These are phyloP conservation scores for Platycnemis pennipes DNA, from an alignment of 2,888 invertebrate species.

Conservation along the genomic window DNA sequence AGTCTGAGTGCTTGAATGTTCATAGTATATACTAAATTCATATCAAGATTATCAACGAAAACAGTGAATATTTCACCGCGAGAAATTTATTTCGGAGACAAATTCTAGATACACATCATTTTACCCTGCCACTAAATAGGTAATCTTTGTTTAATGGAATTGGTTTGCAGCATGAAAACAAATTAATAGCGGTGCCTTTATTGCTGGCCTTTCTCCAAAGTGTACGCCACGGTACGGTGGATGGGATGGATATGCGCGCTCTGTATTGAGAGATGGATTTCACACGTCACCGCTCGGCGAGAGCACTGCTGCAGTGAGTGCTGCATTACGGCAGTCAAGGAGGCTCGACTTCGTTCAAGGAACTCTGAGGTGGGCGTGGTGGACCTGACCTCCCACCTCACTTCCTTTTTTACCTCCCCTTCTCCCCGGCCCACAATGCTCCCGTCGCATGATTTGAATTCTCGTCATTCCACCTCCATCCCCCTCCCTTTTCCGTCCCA, in stretches of 20 bases:
- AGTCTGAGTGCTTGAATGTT: too few species aligned
- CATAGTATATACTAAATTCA: too few species aligned
- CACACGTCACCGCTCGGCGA: neutral
- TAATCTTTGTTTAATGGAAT: too few species aligned
- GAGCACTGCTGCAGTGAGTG: neutral
- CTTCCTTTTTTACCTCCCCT: neutral
- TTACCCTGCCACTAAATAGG: too few species aligned
- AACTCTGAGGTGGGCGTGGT: neutral
- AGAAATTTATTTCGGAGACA: too few species aligned
- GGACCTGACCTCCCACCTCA: neutral
- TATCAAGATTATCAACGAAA: too few species aligned
- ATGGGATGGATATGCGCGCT: neutral
- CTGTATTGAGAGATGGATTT: neutral
- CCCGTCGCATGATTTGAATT: neutral
- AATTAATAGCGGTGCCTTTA: too few species aligned
- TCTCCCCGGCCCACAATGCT: neutral
- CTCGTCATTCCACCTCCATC: neutral
- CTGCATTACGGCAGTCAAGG: slow-evolving; percentile 24
- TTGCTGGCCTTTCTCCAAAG: too few species aligned
- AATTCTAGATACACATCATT: too few species aligned
- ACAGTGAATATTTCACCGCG: too few species aligned
- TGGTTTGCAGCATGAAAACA: too few species aligned
- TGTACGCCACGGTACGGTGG: too few species aligned
- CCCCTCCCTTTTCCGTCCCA: neutral
- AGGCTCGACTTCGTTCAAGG: neutral